Base-by-base conservation (phyloP, 2,797 vertebrate genomes). In the Schizopygopsis malacanthus region DNA sequence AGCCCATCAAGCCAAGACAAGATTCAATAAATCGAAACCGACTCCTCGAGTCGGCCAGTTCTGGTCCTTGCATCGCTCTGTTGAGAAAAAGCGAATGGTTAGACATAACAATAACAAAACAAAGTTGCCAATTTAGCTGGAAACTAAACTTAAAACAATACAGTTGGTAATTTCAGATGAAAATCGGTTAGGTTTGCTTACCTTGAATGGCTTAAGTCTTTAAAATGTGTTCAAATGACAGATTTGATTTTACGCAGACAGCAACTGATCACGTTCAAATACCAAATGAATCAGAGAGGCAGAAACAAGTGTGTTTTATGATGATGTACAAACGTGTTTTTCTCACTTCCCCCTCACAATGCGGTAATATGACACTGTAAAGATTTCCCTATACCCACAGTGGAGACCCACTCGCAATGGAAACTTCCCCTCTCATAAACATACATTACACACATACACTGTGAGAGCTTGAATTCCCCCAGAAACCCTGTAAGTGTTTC, bases 11-110 rank as follows among this genome's bases (percentile, higher is more conserved):
- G 10, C 95, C 96, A 85, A 96, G 69, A 73, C 91, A 93, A 4
- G 91, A 94, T 87, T 95, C 92, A 25, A 80, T 84, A 56, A 95
- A 92, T 84, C 95, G 93, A 89, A 95, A 96, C 73, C 95, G 94
- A 88, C 93, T 89, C 37, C 81, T 90, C 7, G 89, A 76, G 87
- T 95, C 90, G 0, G 61, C 87, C n/a, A 95, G 79, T 43, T 94
- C 92, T 47, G 89, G 71, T 56, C 90, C 83, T 84, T 86, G 92
- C 94, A 95, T 95, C 11, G 12, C 63, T 81, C 61, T 89, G 89
- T 76, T 13, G 37, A 83, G 10, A n/a, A 16, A 85, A 41, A 56
- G 13, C 52, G 11, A 28, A 79, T 37, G 79, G 70, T 67, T 16
- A 39, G n/a, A 69, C 12, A 77, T 3, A 52, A 54, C 10, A 73